Evolutionary conservation across 2,113 vertebrate genomes (phyloP).

Genomic region (Peromyscus polionotus): DNA sequence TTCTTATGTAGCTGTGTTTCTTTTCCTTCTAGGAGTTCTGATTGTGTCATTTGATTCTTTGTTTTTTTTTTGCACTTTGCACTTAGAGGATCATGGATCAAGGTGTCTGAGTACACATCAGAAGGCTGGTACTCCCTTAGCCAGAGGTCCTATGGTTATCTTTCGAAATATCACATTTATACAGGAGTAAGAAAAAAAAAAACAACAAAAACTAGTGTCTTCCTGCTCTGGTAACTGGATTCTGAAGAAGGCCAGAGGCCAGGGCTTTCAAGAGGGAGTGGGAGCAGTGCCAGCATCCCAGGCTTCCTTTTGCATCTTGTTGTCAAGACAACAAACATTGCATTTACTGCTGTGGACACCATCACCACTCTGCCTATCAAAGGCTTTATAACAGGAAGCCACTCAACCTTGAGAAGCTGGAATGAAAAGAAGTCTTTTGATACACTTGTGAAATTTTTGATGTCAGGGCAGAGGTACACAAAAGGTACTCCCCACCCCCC

Average conservation of each 20-base stretch:
- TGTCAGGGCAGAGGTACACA: background rate
- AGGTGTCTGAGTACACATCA: constrained; percentile 22
- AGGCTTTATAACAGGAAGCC: constrained; percentile 6
- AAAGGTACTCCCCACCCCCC: background rate
- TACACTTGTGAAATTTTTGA: constrained; percentile 21
- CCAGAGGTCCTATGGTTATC: background rate
- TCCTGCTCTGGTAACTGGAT: constrained; percentile 36
- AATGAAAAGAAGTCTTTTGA: constrained; percentile 57
- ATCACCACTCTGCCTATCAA: background rate
- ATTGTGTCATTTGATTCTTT: constrained; percentile 45
- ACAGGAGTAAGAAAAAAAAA: background rate
- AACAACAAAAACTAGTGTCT: background rate
- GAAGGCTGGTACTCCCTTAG: background rate
- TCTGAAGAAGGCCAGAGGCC: background rate
- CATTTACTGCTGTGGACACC: background rate
- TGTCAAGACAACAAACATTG: constrained; percentile 47
- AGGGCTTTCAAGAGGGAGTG: background rate
- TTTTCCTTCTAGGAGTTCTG: constrained; percentile 7
- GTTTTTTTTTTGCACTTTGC: background rate
- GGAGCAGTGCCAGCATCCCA: background rate
- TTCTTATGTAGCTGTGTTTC: background rate
- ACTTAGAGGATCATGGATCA: background rate
- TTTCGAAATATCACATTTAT: background rate
- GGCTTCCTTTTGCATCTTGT: background rate
- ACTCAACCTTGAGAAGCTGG: constrained; percentile 17